These are phyloP conservation scores for Drosophila anomelani DNA, from an alignment of 2,888 invertebrate species.

Conservation along the genomic window DNA sequence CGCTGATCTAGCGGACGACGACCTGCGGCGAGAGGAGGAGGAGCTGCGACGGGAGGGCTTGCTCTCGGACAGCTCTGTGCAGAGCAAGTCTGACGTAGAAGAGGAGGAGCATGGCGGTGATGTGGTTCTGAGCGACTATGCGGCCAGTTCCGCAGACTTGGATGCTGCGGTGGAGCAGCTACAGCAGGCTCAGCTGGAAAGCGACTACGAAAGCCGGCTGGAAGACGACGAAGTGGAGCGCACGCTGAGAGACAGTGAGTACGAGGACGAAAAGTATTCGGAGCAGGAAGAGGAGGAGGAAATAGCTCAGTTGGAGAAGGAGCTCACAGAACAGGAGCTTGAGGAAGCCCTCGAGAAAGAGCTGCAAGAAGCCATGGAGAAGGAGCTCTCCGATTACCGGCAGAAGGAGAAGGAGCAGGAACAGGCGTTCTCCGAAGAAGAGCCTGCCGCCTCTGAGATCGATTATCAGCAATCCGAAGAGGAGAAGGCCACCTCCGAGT, in stretches of 20 bases:
- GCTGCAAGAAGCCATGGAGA: constrained; percentile 73
- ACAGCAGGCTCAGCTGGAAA: constrained; percentile 67
- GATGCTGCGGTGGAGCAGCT: constrained; percentile 77
- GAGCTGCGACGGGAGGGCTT: constrained; percentile 80
- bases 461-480: constrained; percentile 31
- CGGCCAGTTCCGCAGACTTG: constrained; percentile 80
- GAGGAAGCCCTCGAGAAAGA: constrained; percentile 71
- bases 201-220: constrained; percentile 60
- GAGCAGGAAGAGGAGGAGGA: constrained; percentile 51
- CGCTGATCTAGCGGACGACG: constrained; percentile 82
- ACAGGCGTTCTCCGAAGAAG: constrained; percentile 27
- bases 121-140: constrained; percentile 74
- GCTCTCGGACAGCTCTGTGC: constrained; percentile 82
- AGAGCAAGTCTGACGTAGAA: constrained; percentile 81
- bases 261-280: constrained; percentile 65
- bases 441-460: constrained; percentile 17
- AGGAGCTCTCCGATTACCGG: constrained; percentile 48
- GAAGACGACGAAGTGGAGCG: constrained; percentile 78
- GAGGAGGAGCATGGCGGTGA: constrained; percentile 56
- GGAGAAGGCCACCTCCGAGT: constrained; percentile 40
- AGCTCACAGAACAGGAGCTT: constrained; percentile 64
- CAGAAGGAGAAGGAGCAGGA: constrained; percentile 24
- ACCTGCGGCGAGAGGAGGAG: constrained; percentile 79
- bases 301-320: constrained; percentile 32
- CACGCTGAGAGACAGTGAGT: constrained; percentile 72